Base-by-base conservation (phyloP, 2,113 vertebrate genomes). In the Sander lucioperca region DNA sequence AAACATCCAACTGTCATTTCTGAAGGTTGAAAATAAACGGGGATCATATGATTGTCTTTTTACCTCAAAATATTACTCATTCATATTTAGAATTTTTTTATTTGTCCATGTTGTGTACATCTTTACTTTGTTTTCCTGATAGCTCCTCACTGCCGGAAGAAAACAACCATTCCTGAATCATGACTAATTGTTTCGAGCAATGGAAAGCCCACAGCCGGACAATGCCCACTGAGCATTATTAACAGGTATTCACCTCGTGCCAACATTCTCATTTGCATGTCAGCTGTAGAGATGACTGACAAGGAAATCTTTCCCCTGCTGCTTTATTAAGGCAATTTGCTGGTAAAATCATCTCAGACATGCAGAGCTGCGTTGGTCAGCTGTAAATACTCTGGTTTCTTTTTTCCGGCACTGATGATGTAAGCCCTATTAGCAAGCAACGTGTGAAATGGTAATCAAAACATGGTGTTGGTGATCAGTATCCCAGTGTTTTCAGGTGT, bases 191-290 rank as follows among this genome's bases (percentile, higher is more conserved):
- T 79, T 79, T 63, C 1, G 1, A 77, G 39, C 18, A 1, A 62
- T 14, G 59, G 45, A 77, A 83, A 81, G 51, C 23, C 9, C 30
- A 23, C 45, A 14, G 61, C 18, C 58, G 85, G 79, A 82, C 75
- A 63, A 87, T 74, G 57, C 77, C 89, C 86, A 79, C 45, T 23
- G 81, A 75, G 88, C 79, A 62, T 85, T 85, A 77, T 89, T 91
- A 88, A 36, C 83, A 78, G 65, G 64, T 80, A 73, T 77, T 84
- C 81, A 74, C 69, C n/a, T 74, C 72, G 68, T 58, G 75, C 76
- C 65, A 62, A 66, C 53, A 5, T 70, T 64, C 83, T 77, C 25
- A 54, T 77, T 58, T 57, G 30, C 6, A 79, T 77, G 54, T 74
- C 72, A 72, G 5, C 61, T 12, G 0, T 5, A 23, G 71, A 54